Base-by-base conservation (phyloP, 2,888 invertebrate species). In the Nomada lathburiana region DNA sequence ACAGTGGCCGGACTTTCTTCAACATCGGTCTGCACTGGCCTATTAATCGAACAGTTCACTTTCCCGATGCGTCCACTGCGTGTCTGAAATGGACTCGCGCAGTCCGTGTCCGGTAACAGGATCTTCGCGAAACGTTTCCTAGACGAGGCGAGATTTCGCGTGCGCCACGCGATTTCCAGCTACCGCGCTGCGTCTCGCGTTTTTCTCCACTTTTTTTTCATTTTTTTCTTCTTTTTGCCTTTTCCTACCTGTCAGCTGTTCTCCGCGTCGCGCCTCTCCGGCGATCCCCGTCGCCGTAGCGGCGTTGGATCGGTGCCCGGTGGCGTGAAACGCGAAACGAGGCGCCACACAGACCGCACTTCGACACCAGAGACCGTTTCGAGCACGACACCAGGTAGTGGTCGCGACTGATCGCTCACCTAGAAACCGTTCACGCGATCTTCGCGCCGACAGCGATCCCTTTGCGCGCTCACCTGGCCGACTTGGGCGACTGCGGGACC, bases 401-500 rank as follows among this genome's bases (percentile, higher is more conserved):
- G 91, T 91, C 86, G 83, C 79, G 86, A 71, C 80, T 84, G 84
- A 82, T 84, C 87, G 88, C 83, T 90, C 90, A 91, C 91, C 90
- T 92, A 90, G 90, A 92, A 92, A 92, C 89, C 89, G 87, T 92
- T 91, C 91, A 89, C 89, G 90, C 89, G 90, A 91, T 90, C 86
- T 82, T 86, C 79, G 76, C 85, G 62, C 69, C 67, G 83, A 72
- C 76, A 72, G 82, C 80, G 89, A 88, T 88, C 88, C 85, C 87
- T 87, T 88, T 89, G 89, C 85, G 73, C 77, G 70, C 64, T 87
- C 85, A 81, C 86, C 85, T 68, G 83, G 62, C 79, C 80, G 85
- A 62, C 71, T 74, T 83, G 68, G 68, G 44, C 64, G n/a, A 23
- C 47, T n/a, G n/a, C 11, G 2, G 10, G 36, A 5, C 36, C 7